These are phyloP conservation scores for Volucella zonaria DNA, from an alignment of 2,888 invertebrate genomes.

Conservation along the genomic window DNA sequence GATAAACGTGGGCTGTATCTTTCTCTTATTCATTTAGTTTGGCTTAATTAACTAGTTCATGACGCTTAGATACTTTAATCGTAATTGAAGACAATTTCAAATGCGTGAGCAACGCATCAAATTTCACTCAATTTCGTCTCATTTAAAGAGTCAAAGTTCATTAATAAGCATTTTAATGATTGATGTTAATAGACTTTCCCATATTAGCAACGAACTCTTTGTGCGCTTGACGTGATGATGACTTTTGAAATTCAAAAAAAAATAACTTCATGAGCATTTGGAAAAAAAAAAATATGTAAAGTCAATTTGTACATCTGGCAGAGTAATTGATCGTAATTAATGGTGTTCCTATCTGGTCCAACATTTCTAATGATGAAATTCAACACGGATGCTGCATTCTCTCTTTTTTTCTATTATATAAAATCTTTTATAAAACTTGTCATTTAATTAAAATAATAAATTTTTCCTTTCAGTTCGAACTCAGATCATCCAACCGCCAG, in stretches of 20 bases:
- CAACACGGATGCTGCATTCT: too few relatives aligned
- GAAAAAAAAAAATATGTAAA: too few relatives aligned
- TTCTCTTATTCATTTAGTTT: too few relatives aligned
- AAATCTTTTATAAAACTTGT: slow-evolving; percentile 8
- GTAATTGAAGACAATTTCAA: slow-evolving; percentile 4
- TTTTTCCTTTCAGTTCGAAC: slow-evolving; percentile 88
- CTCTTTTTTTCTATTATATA: too few relatives aligned
- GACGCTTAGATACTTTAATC: background rate
- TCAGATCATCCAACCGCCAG: slow-evolving; percentile 96
- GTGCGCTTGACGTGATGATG: background rate
- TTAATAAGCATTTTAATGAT: background rate
- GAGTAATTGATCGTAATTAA: too few relatives aligned
- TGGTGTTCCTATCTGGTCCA: too few relatives aligned
- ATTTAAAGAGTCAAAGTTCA: slow-evolving; percentile 11
- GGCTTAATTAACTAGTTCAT: too few relatives aligned
- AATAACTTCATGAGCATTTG: background rate
- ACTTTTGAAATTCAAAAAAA: background rate
- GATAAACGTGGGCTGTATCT: too few relatives aligned
- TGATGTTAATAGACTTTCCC: background rate
- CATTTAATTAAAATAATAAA: slow-evolving; percentile 10
- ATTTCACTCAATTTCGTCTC: background rate
- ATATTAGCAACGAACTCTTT: background rate
- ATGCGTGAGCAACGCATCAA: background rate
- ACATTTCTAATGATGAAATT: too few relatives aligned
- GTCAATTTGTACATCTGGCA: too few relatives aligned